phyloP scores from a whole-genome alignment of 2,888 invertebrate genomes.

The Drosophila limbata region DNA sequence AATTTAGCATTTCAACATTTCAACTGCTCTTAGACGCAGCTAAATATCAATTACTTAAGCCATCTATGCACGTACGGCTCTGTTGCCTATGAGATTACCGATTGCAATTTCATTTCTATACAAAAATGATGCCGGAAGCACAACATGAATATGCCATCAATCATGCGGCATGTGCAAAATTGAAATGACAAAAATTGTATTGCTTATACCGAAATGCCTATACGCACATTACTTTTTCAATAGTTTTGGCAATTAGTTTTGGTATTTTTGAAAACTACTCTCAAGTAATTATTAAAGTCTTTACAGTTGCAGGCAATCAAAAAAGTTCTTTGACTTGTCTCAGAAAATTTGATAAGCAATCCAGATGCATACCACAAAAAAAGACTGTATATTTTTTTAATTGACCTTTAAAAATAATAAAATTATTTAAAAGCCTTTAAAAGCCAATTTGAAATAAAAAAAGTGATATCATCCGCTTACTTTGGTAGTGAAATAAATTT shows the following conservation, averaged over 20 bases:
- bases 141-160: slow-evolving; percentile 52
- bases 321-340: not conserved
- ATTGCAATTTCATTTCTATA: slow-evolving; percentile 34
- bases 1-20: slow-evolving; percentile 32
- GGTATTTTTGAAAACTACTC: slow-evolving; percentile 2
- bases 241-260: slow-evolving; percentile 6
- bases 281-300: slow-evolving; percentile 1
- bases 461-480: slow-evolving; percentile 7
- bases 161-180: slow-evolving; percentile 34
- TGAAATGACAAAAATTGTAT: slow-evolving; percentile 26
- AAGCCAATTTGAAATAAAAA: not conserved
- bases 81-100: not conserved
- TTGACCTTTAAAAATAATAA: not conserved
- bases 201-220: slow-evolving; percentile 1
- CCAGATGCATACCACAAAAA: not conserved
- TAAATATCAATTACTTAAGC: slow-evolving; percentile 73
- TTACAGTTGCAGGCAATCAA: not conserved
- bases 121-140: slow-evolving; percentile 39
- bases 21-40: slow-evolving; percentile 48
- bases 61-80: slow-evolving; percentile 11
- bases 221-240: not conserved
- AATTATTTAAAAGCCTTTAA: not conserved
- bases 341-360: not conserved
- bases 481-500: slow-evolving; percentile 33
- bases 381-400: not conserved